These are phyloP conservation scores for Thera obeliscata DNA, from an alignment of 2,888 invertebrate species.

Conservation along the genomic window DNA sequence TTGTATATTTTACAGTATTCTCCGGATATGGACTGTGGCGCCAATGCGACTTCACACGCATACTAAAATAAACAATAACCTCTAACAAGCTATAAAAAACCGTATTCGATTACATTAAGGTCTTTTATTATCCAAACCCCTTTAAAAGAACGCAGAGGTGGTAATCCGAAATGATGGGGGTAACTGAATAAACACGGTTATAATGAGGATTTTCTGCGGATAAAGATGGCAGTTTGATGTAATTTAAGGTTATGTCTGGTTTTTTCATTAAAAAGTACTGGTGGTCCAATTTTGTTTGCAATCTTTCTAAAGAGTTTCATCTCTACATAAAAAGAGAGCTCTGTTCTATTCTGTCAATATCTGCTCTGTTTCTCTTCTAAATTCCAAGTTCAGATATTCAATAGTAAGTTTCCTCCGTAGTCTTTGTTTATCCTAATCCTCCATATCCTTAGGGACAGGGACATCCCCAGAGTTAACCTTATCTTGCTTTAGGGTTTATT, in stretches of 20 bases:
- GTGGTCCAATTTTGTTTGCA: conserved; percentile 12
- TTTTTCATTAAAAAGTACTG: conserved; percentile 17
- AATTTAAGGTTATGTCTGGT: conserved; percentile 3
- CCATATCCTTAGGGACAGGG: not conserved
- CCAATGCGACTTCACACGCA: conserved; percentile 33
- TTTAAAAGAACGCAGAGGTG: conserved; percentile 17
- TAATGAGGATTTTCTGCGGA: conserved; percentile 21
- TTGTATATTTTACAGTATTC: not conserved
- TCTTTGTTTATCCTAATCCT: not conserved
- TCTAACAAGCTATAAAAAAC: conserved; percentile 19
- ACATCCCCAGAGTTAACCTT: not conserved
- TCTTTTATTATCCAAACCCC: conserved; percentile 9
- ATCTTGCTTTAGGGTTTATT: not conserved
- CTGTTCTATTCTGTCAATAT: too few species aligned
- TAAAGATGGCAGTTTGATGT: conserved; percentile 5
- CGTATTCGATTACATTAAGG: conserved; percentile 20
- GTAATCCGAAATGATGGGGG: conserved; percentile 33
- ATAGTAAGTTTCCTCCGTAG: not conserved
- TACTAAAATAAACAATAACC: conserved; percentile 32
- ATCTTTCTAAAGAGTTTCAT: not conserved
- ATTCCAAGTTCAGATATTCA: not conserved
- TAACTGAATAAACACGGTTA: conserved; percentile 29
- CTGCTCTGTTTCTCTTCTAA: not conserved
- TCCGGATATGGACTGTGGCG: conserved; percentile 36
- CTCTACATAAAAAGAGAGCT: not conserved